phyloP scores from a whole-genome alignment of 2,888 invertebrate genomes.

The Lasioglossum leucozonium region DNA sequence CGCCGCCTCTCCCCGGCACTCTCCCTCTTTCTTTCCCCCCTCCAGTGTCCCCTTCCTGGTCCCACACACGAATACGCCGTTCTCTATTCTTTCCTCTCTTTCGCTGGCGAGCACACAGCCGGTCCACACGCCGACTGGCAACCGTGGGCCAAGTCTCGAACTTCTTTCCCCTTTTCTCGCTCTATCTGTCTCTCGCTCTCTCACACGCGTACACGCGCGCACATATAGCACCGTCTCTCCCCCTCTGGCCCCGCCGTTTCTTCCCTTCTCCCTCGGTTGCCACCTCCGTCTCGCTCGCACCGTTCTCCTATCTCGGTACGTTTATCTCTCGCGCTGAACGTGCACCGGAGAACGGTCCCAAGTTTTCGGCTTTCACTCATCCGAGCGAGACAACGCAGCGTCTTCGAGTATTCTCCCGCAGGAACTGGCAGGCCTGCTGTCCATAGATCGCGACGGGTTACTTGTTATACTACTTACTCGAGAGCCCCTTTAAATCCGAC shows the following conservation, averaged over 20 bases:
- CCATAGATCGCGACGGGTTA: background rate
- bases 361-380: slow-evolving; percentile 62
- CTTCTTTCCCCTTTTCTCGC: slow-evolving; percentile 34
- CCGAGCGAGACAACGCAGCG: slow-evolving; percentile 18
- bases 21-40: slow-evolving; percentile 17
- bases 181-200: slow-evolving; percentile 23
- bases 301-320: slow-evolving; percentile 47
- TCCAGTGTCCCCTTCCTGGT: slow-evolving; percentile 15
- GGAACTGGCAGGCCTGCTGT: background rate
- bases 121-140: slow-evolving; percentile 60
- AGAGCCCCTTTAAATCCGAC: background rate
- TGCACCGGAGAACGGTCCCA: slow-evolving; percentile 27
- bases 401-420: slow-evolving; percentile 27
- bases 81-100: slow-evolving; percentile 37
- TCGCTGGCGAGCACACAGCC: slow-evolving; percentile 61
- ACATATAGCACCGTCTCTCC: background rate
- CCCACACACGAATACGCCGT: slow-evolving; percentile 16
- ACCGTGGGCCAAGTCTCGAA: slow-evolving; percentile 58
- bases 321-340: slow-evolving; percentile 39
- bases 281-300: slow-evolving; percentile 21
- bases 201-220: background rate
- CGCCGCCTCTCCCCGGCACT: slow-evolving; percentile 9
- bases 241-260: background rate
- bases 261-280: slow-evolving; percentile 27
- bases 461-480: background rate